Evolutionary conservation across 2,113 vertebrate species (phyloP).

Genomic region (Columba janthina): DNA sequence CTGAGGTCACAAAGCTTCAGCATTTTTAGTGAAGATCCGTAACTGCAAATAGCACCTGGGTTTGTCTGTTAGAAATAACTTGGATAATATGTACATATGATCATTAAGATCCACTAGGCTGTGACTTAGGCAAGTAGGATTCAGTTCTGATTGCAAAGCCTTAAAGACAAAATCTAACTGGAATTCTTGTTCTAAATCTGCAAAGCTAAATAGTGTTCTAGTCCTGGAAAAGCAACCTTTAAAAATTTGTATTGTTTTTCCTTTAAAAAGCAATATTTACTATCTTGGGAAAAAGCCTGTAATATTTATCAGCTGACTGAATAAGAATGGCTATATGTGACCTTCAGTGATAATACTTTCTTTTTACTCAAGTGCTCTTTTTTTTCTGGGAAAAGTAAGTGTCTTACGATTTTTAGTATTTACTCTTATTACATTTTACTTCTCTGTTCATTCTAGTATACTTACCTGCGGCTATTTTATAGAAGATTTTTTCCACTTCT

Average conservation of each 20-base stretch:
- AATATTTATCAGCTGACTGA: neutral
- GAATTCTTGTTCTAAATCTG: neutral
- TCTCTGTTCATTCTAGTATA: neutral
- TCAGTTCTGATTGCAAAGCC: neutral
- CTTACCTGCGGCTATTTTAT: neutral
- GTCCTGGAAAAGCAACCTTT: neutral
- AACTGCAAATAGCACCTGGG: neutral
- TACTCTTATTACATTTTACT: neutral
- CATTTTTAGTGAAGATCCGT: neutral
- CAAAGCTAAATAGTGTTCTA: neutral
- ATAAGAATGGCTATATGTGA: neutral
- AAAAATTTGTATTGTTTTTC: neutral
- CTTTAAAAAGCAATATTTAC: neutral
- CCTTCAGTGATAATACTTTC: neutral
- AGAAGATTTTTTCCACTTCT: neutral
- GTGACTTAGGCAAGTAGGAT: neutral
- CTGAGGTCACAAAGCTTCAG: neutral
- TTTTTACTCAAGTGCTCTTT: neutral
- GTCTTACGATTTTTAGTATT: neutral
- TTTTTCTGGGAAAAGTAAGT: neutral
- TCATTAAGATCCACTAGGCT: neutral
- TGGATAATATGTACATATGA: neutral
- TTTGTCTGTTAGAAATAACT: constrained; percentile 2
- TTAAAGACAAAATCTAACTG: neutral
- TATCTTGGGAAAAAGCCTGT: neutral